Conservation (phyloP, 2,797 vertebrate genomes). For the Fistularia tabacaria region DNA sequence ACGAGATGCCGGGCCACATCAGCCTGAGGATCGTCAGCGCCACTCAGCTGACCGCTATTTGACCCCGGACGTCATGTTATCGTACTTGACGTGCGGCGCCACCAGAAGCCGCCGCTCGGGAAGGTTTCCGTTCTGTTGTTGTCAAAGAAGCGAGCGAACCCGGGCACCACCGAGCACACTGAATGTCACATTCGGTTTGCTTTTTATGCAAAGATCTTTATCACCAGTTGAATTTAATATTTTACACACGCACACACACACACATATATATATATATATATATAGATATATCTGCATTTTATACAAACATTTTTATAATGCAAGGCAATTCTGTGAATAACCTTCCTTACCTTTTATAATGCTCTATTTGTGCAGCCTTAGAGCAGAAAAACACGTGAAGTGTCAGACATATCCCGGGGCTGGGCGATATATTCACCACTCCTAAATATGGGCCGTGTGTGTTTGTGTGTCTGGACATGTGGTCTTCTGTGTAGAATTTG, state of each 20-base stretch:
- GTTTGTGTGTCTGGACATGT: no score
- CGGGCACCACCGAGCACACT: constrained; percentile 4
- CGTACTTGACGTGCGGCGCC: constrained; percentile 65
- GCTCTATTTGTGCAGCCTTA: neutral
- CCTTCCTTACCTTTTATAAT: neutral
- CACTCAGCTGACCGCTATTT: constrained; percentile 76
- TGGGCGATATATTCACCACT: no score
- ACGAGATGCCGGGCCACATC: constrained; percentile 81
- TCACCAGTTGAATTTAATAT: neutral
- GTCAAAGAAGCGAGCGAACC: no score
- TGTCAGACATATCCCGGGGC: no score
- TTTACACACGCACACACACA: neutral
- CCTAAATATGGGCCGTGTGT: no score
- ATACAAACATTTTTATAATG: constrained; percentile 22
- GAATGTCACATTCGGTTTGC: constrained; percentile 16
- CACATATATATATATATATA: no score
- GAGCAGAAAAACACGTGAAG: no score
- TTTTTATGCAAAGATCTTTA: constrained; percentile 2
- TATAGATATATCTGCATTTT: constrained; percentile 16
- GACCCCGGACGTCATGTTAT: neutral
- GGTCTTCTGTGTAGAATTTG: no score
- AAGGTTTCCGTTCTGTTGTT: no score
- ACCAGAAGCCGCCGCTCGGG: neutral
- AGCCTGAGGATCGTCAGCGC: constrained; percentile 77
- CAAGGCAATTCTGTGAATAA: neutral